Evolutionary conservation across 2,888 invertebrate species (phyloP).

Genomic region (Troides oblongomaculatus): DNA sequence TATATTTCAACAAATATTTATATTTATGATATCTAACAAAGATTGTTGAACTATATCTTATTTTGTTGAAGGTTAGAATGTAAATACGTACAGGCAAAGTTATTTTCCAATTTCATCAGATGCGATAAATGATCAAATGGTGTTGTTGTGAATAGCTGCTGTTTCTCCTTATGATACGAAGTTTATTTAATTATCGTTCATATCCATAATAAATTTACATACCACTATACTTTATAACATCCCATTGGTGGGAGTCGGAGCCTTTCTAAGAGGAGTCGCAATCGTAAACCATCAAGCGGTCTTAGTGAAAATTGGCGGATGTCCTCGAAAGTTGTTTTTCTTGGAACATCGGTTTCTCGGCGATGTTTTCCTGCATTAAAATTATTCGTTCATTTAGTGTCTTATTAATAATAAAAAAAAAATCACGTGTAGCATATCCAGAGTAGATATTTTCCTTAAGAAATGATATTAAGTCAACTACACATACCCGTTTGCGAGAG

Average conservation of each 20-base stretch:
- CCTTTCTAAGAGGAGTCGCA: too few relatives aligned
- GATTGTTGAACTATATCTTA: constrained; percentile 18
- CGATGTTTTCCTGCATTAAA: too few relatives aligned
- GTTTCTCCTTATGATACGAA: too few relatives aligned
- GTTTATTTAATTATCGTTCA: not conserved
- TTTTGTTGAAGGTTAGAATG: constrained; percentile 12
- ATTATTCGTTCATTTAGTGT: not conserved
- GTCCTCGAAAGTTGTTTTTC: too few relatives aligned
- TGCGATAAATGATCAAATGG: not conserved
- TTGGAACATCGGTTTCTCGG: too few relatives aligned
- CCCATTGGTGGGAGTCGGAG: too few relatives aligned
- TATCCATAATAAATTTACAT: not conserved
- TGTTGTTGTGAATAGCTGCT: not conserved
- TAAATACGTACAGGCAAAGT: constrained; percentile 7
- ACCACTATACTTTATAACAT: too few relatives aligned
- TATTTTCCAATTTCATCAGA: constrained; percentile 26
- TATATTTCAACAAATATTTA: constrained; percentile 21
- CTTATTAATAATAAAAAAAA: not conserved
- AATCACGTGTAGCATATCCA: not conserved
- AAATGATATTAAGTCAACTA: not conserved
- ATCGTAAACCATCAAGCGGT: too few relatives aligned
- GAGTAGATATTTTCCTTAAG: not conserved
- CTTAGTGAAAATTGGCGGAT: too few relatives aligned
- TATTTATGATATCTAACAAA: constrained; percentile 11
- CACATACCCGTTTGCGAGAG: not conserved